Evolutionary conservation across 2,113 vertebrate species (phyloP), one percentile per base, ranked within the genome.

Genomic region (Trematomus loennbergii): DNA sequence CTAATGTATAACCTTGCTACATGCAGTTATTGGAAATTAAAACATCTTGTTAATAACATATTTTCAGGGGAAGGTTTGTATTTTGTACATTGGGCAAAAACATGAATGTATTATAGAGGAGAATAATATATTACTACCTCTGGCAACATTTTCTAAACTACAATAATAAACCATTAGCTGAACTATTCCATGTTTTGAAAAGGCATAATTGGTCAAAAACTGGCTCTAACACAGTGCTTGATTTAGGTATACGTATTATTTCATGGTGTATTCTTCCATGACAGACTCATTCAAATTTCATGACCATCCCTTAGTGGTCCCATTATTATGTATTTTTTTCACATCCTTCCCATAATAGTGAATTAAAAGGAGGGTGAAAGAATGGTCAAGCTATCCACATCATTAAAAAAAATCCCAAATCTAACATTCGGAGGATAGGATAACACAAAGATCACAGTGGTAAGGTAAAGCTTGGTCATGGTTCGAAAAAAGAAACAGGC

Each of bases 321-420:
- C 81, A 91, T 93, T 91, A 89, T 91, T 90, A 92, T 92, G 88
- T 91, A 88, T 94, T 93, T 93, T 91, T 85, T 77, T 89, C 81
- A 94, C 87, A 91, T 90, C 80, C 80, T 83, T 55, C 82, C 87
- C 83, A 84, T 87, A 87, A 87, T 88, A 77, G 85, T 91, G 87
- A 91, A 90, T 89, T 87, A 88, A 88, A 89, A 81, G 61, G 67
- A 84, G 74, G 78, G 89, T 92, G 92, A 89, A 91, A 75, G 80
- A 92, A 87, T 88, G 88, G 87, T 90, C 88, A 89, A 83, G 72
- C 81, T 75, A 66, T 40, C 22, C 83, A 78, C 88, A 93, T 95
- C 88, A 94, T 94, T 94, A 94, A 89, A 85, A 83, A 71, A 84
- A 86, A 1, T 40, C 64, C 33, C 84, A 87, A 90, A 81, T 82